phyloP scores from a whole-genome alignment of 2,888 invertebrate species.

The Pedicia rivosa region DNA sequence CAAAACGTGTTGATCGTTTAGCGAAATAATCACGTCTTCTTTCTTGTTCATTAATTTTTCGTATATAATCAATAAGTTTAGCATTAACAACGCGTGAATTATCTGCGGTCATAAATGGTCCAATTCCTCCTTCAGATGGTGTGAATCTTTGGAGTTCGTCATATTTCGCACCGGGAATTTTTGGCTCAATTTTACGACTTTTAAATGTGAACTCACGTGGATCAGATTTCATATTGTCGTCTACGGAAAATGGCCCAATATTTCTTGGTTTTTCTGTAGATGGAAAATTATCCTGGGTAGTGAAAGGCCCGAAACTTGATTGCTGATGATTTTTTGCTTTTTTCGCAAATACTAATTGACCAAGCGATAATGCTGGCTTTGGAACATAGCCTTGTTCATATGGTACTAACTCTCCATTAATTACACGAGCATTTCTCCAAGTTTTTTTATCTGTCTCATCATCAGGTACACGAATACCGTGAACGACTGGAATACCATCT shows the following conservation, averaged over 20 bases:
- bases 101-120: conserved; percentile 46
- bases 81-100: conserved; percentile 40
- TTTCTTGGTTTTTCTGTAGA: conserved; percentile 16
- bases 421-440: conserved; percentile 78
- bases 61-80: conserved; percentile 47
- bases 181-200: conserved; percentile 17
- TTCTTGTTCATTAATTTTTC: conserved; percentile 49
- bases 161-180: conserved; percentile 20
- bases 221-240: conserved; percentile 35
- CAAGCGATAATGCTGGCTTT: conserved; percentile 33
- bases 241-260: conserved; percentile 41
- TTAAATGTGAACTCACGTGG: too few species aligned
- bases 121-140: conserved; percentile 33
- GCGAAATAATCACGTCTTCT: conserved; percentile 42
- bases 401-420: conserved; percentile 65
- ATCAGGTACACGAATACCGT: conserved; percentile 69
- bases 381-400: conserved; percentile 54
- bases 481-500: conserved; percentile 65
- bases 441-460: conserved; percentile 67
- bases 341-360: conserved; percentile 8
- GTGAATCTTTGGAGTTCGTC: conserved; percentile 20
- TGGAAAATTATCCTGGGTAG: conserved; percentile 42
- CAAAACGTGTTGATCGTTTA: conserved; percentile 29
- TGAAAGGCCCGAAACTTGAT: conserved; percentile 36
- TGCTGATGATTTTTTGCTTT: neutral